These are phyloP conservation scores for Varecia variegata DNA, from an alignment of 2,797 vertebrate genomes.

Conservation along the genomic window DNA sequence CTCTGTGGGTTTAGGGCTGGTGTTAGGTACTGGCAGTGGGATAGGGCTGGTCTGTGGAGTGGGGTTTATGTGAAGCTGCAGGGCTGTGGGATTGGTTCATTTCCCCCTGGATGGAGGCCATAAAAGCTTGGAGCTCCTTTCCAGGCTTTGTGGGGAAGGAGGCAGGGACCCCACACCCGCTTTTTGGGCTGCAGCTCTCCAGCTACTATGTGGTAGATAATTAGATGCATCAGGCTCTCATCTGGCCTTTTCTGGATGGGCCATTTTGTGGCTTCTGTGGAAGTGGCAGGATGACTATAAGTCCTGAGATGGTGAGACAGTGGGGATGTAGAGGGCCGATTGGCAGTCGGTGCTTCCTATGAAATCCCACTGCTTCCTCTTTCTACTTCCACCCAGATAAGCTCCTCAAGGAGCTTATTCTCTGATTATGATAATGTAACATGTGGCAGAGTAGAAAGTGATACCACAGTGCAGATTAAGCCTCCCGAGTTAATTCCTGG, in stretches of 20 bases:
- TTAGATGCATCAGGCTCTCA: not conserved
- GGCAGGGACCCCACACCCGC: not conserved
- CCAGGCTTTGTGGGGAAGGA: not conserved
- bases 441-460: not conserved
- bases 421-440: not conserved
- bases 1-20: not conserved
- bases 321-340: not conserved
- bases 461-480: not conserved
- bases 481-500: not conserved
- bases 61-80: not conserved
- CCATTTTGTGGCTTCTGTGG: not conserved
- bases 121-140: not conserved
- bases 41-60: not conserved
- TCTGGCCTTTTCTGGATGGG: not conserved
- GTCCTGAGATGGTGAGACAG: not conserved
- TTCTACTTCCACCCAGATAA: not conserved
- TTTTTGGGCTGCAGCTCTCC: not conserved
- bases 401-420: not conserved
- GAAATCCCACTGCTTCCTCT: not conserved
- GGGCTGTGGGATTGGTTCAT: not conserved
- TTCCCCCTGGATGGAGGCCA: not conserved
- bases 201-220: not conserved
- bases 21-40: not conserved
- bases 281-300: not conserved
- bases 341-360: not conserved